Conservation (phyloP, 2,888 invertebrate genomes). For the Cheilosia grossa region DNA sequence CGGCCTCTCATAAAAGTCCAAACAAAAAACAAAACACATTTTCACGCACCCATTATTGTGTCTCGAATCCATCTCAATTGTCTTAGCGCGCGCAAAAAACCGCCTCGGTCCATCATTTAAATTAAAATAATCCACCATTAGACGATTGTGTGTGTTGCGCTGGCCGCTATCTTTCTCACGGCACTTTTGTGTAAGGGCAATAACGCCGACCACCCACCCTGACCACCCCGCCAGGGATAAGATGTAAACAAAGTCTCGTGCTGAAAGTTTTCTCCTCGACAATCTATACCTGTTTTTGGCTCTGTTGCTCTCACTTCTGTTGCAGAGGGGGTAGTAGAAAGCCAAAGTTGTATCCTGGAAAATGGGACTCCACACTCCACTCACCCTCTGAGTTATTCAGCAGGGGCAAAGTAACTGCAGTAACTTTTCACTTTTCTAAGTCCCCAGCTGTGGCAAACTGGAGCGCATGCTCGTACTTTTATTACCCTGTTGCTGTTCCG, state of each 20-base stretch:
- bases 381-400: constrained; percentile 57
- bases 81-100: constrained; percentile 18
- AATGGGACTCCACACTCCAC: constrained; percentile 18
- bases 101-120: constrained; percentile 16
- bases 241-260: constrained; percentile 64
- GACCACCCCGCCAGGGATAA: not conserved
- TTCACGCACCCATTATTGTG: constrained; percentile 16
- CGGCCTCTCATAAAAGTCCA: not conserved
- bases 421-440: constrained; percentile 47
- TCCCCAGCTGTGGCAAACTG: not conserved
- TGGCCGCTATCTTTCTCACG: not conserved
- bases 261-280: constrained; percentile 19
- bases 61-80: constrained; percentile 24
- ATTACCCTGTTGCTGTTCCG: constrained; percentile 65
- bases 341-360: constrained; percentile 52
- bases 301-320: constrained; percentile 54
- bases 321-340: constrained; percentile 8
- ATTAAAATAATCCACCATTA: constrained; percentile 39
- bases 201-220: not conserved
- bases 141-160: constrained; percentile 3
- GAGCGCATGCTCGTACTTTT: constrained; percentile 63
- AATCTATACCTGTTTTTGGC: not conserved
- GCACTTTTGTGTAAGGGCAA: not conserved
- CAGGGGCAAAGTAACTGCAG: constrained; percentile 68
- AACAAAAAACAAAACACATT: not conserved